These are phyloP conservation scores for Metellina segmentata DNA, from an alignment of 2,888 invertebrate genomes.

Conservation along the genomic window DNA sequence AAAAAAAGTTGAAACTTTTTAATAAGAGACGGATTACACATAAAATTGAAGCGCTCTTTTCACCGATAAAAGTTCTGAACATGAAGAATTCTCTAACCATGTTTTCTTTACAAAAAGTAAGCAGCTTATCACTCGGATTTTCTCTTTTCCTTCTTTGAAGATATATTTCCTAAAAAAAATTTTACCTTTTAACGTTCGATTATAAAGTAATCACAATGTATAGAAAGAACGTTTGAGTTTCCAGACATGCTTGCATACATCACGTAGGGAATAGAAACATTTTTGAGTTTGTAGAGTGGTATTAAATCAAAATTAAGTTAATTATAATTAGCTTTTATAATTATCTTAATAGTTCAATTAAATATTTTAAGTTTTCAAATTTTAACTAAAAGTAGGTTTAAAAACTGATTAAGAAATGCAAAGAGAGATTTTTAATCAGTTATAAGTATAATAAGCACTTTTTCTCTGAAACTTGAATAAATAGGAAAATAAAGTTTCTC, in stretches of 20 bases:
- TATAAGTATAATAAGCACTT: no score
- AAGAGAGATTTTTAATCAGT: no score
- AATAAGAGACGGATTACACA: slow-evolving; percentile 23
- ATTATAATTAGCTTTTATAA: no score
- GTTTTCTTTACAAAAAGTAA: neutral
- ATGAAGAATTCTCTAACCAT: slow-evolving; percentile 10
- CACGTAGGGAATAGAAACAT: neutral
- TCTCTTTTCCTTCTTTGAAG: neutral
- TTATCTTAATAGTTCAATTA: no score
- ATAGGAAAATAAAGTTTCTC: no score
- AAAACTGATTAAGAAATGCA: no score
- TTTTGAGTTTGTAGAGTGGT: neutral
- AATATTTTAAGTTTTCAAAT: no score
- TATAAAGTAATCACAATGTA: neutral
- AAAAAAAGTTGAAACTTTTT: slow-evolving; percentile 12
- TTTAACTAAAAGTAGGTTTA: no score
- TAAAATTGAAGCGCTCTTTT: neutral
- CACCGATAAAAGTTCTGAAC: neutral
- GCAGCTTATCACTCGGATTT: slow-evolving; percentile 6
- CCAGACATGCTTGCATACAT: no score
- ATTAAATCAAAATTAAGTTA: no score
- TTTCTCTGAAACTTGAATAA: no score
- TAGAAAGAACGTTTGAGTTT: neutral
- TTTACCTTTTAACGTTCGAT: neutral
- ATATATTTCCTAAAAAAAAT: neutral